Conservation (phyloP, 2,888 invertebrate genomes). For the Coecobrya sp. region DNA sequence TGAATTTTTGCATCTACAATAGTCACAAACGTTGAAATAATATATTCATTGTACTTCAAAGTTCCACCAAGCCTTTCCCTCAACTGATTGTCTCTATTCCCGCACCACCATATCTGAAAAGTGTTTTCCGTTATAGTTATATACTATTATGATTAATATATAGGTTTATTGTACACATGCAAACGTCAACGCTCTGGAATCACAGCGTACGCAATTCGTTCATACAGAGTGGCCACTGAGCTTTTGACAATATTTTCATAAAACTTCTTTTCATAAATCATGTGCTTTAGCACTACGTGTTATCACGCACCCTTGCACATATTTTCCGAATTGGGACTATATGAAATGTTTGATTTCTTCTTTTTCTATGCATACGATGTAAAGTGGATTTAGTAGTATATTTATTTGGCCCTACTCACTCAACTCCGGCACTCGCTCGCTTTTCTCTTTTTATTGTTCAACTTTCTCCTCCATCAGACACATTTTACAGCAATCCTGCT, state of each 20-base stretch:
- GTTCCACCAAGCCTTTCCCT: not conserved
- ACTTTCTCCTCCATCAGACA: constrained; percentile 1
- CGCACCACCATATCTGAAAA: not conserved
- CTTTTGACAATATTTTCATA: constrained; percentile 45
- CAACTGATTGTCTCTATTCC: not conserved
- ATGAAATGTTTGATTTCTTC: constrained; percentile 49
- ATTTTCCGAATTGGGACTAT: constrained; percentile 16
- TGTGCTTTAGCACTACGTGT: constrained; percentile 27
- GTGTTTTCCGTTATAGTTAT: too few species aligned
- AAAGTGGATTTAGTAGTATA: constrained; percentile 30
- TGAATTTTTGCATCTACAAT: not conserved
- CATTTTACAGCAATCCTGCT: constrained; percentile 17
- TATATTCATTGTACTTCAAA: constrained; percentile 7
- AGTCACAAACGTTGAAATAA: constrained; percentile 11
- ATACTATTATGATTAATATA: not conserved
- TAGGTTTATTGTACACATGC: not conserved
- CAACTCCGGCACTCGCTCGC: not conserved
- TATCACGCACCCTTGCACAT: constrained; percentile 61
- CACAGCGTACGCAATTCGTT: not conserved
- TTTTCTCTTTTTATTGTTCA: constrained; percentile 38
- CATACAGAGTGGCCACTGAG: constrained; percentile 33
- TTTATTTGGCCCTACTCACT: not conserved
- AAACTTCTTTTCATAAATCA: constrained; percentile 51
- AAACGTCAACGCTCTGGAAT: not conserved
- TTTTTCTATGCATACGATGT: constrained; percentile 15